Base-by-base conservation (phyloP, 2,797 vertebrate genomes). In the Crenuchus spilurus region DNA sequence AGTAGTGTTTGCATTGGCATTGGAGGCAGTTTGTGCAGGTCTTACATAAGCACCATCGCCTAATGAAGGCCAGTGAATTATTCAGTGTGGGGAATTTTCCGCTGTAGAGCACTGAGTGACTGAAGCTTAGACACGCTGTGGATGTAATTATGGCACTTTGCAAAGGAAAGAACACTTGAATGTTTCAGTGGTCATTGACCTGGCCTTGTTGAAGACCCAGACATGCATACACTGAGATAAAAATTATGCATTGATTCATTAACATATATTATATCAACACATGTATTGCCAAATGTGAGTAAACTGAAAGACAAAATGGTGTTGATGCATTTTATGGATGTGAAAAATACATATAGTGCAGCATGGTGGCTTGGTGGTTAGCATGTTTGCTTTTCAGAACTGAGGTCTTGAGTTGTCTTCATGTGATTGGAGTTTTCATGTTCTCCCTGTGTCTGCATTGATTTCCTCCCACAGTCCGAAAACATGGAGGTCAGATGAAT, bases 1-100 rank as follows among this genome's bases (percentile, higher is more conserved):
- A 70, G 37, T 26, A 6, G 28, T 60, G 48, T 55, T 70, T 70
- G 28, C 22, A 22, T 49, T 55, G 16, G 66, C 22, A 22, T 49
- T 55, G 16, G 66, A 75, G 41, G 57, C 13, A 6, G 51, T 63
- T 37, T 46, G 46, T 46, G 37, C 20, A 37, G 33, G 31, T 63
- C 58, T 70, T 76, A 76, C 67, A 70, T 76, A 76, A 76, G 55
- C 44, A 16, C 51, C 64, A 62, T 69, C 62, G 62, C 39, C 44
- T 64, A 52, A 26, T 70, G 69, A 76, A 70, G 49, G 18, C 37
- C 58, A 70, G 66, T 70, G 74, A 76, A 70, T 70, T 70, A 76
- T 76, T 70, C 74, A 76, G 74, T 55, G 35, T 14, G 4, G 55
- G 37, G 30, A 57, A 76, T 70, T 76, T 76, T 76, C 74, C 74